A percentile compares a stretch with the other conserved stretches of the same genome.
These are phyloP conservation scores for Chionomys nivalis DNA, from an alignment of 2,113 vertebrate genomes.

Conservation along the genomic window DNA sequence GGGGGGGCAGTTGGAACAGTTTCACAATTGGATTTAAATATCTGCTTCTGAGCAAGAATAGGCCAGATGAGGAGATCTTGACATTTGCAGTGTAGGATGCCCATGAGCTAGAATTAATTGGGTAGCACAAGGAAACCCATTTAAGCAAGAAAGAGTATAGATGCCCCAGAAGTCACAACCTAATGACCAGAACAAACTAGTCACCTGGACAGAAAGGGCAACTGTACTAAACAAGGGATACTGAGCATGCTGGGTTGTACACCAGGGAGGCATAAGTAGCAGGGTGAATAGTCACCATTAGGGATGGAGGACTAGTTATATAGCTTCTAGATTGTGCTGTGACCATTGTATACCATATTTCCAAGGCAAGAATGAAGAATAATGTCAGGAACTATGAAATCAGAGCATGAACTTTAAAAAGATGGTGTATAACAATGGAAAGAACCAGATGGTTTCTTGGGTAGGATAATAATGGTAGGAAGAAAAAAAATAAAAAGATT, in stretches of 20 bases:
- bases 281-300: background rate
- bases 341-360: background rate
- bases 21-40: background rate
- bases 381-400: conserved; percentile 48
- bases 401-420: conserved; percentile 27
- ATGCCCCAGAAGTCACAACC: background rate
- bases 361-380: conserved; percentile 9
- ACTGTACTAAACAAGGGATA: background rate
- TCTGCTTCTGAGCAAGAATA: conserved; percentile 13
- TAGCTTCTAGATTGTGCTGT: conserved; percentile 4
- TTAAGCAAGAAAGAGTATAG: background rate
- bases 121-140: background rate
- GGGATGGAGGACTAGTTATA: background rate
- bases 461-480: conserved; percentile 28
- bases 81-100: background rate
- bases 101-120: background rate
- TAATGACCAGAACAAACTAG: conserved; percentile 4
- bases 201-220: background rate
- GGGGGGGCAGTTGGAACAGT: background rate
- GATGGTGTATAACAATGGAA: conserved; percentile 12
- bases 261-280: background rate
- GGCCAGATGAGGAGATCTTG: background rate
- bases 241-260: background rate
- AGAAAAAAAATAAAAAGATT: background rate
- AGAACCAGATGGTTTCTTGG: background rate